Conservation (phyloP, 2,888 invertebrate genomes). For the Coleophora deauratella region DNA sequence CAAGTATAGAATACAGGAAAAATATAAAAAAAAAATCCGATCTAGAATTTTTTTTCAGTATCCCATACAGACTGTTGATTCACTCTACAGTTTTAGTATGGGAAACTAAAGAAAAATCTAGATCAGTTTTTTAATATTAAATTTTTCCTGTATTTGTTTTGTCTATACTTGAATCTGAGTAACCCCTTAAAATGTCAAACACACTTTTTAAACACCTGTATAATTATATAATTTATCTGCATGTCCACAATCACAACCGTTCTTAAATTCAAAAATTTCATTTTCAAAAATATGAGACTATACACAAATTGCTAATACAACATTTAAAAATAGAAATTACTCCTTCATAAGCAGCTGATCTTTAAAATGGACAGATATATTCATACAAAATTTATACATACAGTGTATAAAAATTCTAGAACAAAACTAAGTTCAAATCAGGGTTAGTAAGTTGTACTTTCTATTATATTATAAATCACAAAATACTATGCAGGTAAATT, state of each 20-base stretch:
- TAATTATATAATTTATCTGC: too few species aligned
- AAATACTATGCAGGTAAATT: too few species aligned
- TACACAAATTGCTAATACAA: constrained; percentile 11
- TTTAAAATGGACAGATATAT: neutral
- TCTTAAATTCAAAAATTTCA: constrained; percentile 50
- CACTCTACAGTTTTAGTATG: too few species aligned
- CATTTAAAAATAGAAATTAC: constrained; percentile 34
- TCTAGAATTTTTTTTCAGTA: too few species aligned
- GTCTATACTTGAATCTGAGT: too few species aligned
- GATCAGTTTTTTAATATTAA: neutral
- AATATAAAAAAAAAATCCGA: too few species aligned
- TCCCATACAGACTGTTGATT: too few species aligned
- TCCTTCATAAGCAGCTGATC: constrained; percentile 24
- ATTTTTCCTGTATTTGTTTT: neutral
- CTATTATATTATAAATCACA: too few species aligned
- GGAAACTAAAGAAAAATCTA: constrained; percentile 1
- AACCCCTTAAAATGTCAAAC: too few species aligned
- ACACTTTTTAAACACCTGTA: neutral
- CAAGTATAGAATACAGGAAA: too few species aligned
- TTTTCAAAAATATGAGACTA: constrained; percentile 37
- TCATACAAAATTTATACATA: neutral
- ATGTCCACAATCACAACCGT: constrained; percentile 59
- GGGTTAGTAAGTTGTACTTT: too few species aligned
- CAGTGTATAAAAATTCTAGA: neutral
- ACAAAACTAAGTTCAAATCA: too few species aligned